Percentiles rank a stretch among this genome's conserved stretches.
phyloP scores from a whole-genome alignment of 2,797 vertebrate genomes.

The Apogon hyalosoma region DNA sequence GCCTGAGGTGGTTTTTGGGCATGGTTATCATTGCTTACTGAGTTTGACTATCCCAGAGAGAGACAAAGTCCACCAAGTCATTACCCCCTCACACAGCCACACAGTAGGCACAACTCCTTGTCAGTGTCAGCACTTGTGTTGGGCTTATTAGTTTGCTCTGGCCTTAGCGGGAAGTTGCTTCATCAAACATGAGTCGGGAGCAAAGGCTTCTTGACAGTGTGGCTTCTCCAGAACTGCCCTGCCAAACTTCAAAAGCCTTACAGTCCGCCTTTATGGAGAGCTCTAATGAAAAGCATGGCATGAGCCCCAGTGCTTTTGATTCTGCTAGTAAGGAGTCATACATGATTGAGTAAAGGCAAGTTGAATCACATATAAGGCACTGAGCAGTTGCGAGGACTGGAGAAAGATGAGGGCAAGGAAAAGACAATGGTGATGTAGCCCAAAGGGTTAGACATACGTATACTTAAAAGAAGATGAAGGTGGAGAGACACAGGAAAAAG shows the following conservation, averaged over 20 bases:
- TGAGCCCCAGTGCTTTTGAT: slow-evolving; percentile 69
- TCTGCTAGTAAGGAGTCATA: slow-evolving; percentile 67
- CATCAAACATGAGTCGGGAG: slow-evolving; percentile 76
- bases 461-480: slow-evolving; percentile 45
- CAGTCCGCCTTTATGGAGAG: slow-evolving; percentile 59
- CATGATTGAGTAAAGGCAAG: slow-evolving; percentile 74
- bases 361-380: slow-evolving; percentile 59
- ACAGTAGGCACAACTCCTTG: slow-evolving; percentile 49
- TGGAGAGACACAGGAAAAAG: slow-evolving; percentile 38
- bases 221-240: slow-evolving; percentile 62
- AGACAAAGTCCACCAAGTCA: slow-evolving; percentile 56
- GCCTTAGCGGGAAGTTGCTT: slow-evolving; percentile 67
- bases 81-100: slow-evolving; percentile 50
- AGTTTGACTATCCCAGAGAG: slow-evolving; percentile 51
- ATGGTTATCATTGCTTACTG: slow-evolving; percentile 36
- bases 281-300: slow-evolving; percentile 75
- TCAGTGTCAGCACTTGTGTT: slow-evolving; percentile 61
- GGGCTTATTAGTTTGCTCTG: slow-evolving; percentile 71
- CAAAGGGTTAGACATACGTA: slow-evolving; percentile 41
- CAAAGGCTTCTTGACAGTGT: slow-evolving; percentile 52
- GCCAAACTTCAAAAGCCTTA: slow-evolving; percentile 75
- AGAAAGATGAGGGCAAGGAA: slow-evolving; percentile 36
- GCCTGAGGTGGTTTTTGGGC: slow-evolving; percentile 31
- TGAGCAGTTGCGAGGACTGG: slow-evolving; percentile 28
- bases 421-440: slow-evolving; percentile 52